Base-by-base conservation (phyloP, 2,888 invertebrate species). In the Macropis europaea region DNA sequence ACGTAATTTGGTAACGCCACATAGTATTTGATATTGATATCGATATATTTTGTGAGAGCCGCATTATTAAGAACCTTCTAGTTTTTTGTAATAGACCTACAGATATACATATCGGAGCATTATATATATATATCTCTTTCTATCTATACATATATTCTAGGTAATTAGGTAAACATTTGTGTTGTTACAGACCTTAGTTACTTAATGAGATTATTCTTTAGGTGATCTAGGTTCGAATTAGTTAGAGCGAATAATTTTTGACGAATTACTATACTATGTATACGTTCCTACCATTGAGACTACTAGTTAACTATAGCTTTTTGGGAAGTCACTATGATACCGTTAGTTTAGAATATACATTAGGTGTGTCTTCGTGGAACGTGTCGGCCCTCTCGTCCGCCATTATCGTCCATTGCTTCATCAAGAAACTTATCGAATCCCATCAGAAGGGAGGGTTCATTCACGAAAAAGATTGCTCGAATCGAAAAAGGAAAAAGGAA, bases 21-120 rank as follows among this genome's bases (percentile, higher is more conserved):
- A 88, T 87, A 88, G 86, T 84, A 85, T 86, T 88, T 86, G 84
- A 87, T 88, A 85, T 85, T 84, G 76, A 87, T 86, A 85, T 86
- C 77, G 79, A 87, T 86, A 88, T 88, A 87, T 89, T 88, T 88
- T 88, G 88, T 86, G 86, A 87, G 82, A 87, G 83, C 81, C 88
- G 84, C 85, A 89, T 87, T 85, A 86, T n/a, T n/a, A n/a, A n/a
- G 78, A 85, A 69, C 83, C 82, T 83, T 84, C 78, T 86, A 87
- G 84, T 86, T 86, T 85, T 86, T 86, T 88, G 85, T 87, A 86
- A 88, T 89, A 89, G 88, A 85, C 77, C 77, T 84, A 85, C 82
- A 82, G 76, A 84, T 63, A 82, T 84, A 83, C 81, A 84, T 84
- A 83, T 84, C 81, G 81, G 77, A 83, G 77, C 68, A 84, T 83